These are phyloP conservation scores for Amia ocellicauda DNA, from an alignment of 2,113 vertebrate genomes.

Conservation along the genomic window DNA sequence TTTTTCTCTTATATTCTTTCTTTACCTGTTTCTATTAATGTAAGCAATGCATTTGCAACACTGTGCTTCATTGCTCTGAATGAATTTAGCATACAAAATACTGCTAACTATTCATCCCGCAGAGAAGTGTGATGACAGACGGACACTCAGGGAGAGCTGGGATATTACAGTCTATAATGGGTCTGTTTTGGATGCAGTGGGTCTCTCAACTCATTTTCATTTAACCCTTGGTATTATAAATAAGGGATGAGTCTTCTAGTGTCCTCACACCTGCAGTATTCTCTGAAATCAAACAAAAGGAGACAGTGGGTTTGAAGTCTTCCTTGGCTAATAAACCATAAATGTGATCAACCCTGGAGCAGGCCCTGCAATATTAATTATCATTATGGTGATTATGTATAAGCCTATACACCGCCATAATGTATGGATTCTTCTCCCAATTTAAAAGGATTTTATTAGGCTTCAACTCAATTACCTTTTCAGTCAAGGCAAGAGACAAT, in stretches of 20 bases:
- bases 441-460: conserved; percentile 49
- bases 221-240: too few relatives aligned
- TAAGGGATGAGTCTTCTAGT: too few relatives aligned
- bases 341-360: conserved; percentile 49
- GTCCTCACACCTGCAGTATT: too few relatives aligned
- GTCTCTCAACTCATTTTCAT: too few relatives aligned
- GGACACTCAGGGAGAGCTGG: not conserved
- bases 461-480: conserved; percentile 47
- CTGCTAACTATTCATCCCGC: not conserved
- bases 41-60: not conserved
- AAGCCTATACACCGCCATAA: conserved; percentile 47
- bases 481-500: conserved; percentile 47
- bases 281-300: conserved; percentile 27
- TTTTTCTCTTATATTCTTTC: too few relatives aligned
- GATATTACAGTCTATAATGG: not conserved
- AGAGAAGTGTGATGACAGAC: not conserved
- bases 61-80: not conserved
- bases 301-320: conserved; percentile 24
- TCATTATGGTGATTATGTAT: conserved; percentile 57
- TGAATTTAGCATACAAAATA: not conserved
- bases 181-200: not conserved
- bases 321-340: conserved; percentile 45
- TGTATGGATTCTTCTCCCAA: conserved; percentile 39
- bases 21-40: not conserved
- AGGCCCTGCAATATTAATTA: conserved; percentile 47